phyloP scores from a whole-genome alignment of 53 echinoderm and acorn worm species.

The Astropecten irregularis region DNA sequence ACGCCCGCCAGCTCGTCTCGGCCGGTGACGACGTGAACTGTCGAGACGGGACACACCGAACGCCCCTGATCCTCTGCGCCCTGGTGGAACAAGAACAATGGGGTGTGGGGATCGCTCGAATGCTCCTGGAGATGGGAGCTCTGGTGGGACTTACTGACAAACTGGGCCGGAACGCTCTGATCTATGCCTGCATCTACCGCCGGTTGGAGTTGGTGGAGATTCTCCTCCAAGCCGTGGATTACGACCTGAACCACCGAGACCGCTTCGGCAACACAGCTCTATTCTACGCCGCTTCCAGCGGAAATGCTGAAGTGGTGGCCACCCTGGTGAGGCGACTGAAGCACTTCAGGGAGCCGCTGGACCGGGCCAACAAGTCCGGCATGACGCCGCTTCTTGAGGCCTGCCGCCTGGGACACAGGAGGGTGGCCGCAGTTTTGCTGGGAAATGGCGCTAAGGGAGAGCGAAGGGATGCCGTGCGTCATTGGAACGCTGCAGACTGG shows the following conservation, averaged over 20 bases:
- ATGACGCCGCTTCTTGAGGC: constrained; percentile 90
- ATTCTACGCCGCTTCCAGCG: constrained; percentile 82
- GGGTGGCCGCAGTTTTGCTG: constrained; percentile 60
- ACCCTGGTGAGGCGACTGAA: constrained; percentile 55
- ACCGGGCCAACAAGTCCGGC: constrained; percentile 73
- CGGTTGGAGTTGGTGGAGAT: constrained; percentile 65
- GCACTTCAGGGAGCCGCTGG: constrained; percentile 66
- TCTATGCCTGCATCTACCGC: constrained; percentile 72
- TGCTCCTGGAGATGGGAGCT: constrained; percentile 81
- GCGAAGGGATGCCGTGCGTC: constrained; percentile 60
- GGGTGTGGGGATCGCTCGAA: constrained; percentile 84
- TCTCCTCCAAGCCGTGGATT: constrained; percentile 77
- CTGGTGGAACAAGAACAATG: constrained; percentile 72
- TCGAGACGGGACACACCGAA: constrained; percentile 60
- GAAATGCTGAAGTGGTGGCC: constrained; percentile 56
- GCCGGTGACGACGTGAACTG: constrained; percentile 73
- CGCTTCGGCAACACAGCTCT: constrained; percentile 84
- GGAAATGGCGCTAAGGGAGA: constrained; percentile 62
- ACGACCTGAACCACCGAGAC: constrained; percentile 79
- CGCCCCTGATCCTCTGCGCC: constrained; percentile 81
- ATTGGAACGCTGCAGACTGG: constrained; percentile 80
- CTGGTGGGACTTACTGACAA: constrained; percentile 76
- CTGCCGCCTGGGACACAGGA: constrained; percentile 71
- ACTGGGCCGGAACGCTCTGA: constrained; percentile 79
- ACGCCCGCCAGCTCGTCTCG: constrained; percentile 70